Base-by-base conservation (phyloP, 2,888 invertebrate genomes). In the Mactromeris polynyma region DNA sequence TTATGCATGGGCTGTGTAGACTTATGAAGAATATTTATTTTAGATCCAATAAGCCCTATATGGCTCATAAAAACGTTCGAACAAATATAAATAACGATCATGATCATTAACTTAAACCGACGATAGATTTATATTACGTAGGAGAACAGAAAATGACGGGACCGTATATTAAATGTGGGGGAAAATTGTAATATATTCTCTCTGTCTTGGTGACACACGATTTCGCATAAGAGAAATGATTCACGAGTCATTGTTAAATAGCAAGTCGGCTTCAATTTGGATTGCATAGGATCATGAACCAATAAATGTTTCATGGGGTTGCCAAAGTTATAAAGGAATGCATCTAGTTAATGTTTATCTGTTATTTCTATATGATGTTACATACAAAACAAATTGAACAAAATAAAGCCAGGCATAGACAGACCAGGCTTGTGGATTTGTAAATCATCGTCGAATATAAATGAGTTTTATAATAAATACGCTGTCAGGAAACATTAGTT, bases 161-260 rank as follows among this genome's bases (percentile, higher is more conserved):
- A 33, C 36, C 36, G 73, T 73, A 73, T 73, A 73, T 73, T 73
- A 73, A 73, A 73, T 73, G 33, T 33, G 36, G 1, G 73, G 36
- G 17, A 33, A 33, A 73, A 33, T 73, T 4, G 73, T 19, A 73
- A 73, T 73, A 36, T 33, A 36, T 17, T n/a, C 1, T 33, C 33
- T 33, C 36, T 36, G n/a, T 73, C 73, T 73, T 73, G 36, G 73
- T 36, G 33, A 73, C 73, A 33, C 73, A 73, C 73, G 36, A 73
- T 73, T 73, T 73, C 33, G 36, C 26, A 73, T 36, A 33, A 36
- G 33, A 73, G 17, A 73, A 17, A 36, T 73, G 36, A 73, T 73
- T 36, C 73, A 73, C 73, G 33, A 73, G 36, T 73, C 73, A 73
- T 73, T 73, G 73, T 73, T 73, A 73, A 73, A 73, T 73, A 33